These are phyloP conservation scores for Parascotia fuliginaria DNA, from an alignment of 2,888 invertebrate species.

Conservation along the genomic window DNA sequence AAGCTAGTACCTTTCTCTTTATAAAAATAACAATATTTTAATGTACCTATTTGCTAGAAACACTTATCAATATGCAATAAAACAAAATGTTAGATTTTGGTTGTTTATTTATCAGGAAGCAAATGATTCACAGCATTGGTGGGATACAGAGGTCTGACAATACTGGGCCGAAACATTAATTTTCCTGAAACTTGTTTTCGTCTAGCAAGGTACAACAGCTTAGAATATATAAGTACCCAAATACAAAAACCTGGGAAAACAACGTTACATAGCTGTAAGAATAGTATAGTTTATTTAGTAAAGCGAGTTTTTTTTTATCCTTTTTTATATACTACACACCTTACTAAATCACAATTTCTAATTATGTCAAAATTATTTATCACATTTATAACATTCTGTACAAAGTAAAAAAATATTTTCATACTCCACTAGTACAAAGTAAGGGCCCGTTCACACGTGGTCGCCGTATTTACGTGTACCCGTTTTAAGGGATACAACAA, in stretches of 20 bases:
- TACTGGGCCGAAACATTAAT: constrained; percentile 78
- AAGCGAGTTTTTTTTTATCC: constrained; percentile 74
- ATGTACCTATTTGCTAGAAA: constrained; percentile 20
- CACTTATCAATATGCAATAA: constrained; percentile 36
- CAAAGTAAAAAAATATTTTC: constrained; percentile 84
- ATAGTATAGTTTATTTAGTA: constrained; percentile 75
- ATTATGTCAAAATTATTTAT: constrained; percentile 83
- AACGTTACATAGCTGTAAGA: constrained; percentile 73
- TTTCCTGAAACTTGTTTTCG: constrained; percentile 70
- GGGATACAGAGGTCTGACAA: constrained; percentile 82
- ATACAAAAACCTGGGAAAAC: constrained; percentile 80
- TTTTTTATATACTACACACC: constrained; percentile 78
- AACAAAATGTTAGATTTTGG: constrained; percentile 71
- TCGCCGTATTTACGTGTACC: no score
- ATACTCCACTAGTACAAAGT: constrained; percentile 78
- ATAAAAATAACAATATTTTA: neutral
- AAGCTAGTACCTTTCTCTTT: no score
- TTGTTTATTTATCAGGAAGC: constrained; percentile 85
- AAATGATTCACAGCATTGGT: constrained; percentile 86
- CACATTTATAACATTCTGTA: constrained; percentile 84
- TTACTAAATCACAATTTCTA: constrained; percentile 84
- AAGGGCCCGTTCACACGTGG: constrained; percentile 65
- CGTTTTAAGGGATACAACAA: no score
- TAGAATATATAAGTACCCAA: constrained; percentile 79
- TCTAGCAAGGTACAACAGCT: constrained; percentile 79